These are phyloP conservation scores for Melanotaenia duboulayi DNA, from an alignment of 2,113 vertebrate genomes.

Conservation along the genomic window DNA sequence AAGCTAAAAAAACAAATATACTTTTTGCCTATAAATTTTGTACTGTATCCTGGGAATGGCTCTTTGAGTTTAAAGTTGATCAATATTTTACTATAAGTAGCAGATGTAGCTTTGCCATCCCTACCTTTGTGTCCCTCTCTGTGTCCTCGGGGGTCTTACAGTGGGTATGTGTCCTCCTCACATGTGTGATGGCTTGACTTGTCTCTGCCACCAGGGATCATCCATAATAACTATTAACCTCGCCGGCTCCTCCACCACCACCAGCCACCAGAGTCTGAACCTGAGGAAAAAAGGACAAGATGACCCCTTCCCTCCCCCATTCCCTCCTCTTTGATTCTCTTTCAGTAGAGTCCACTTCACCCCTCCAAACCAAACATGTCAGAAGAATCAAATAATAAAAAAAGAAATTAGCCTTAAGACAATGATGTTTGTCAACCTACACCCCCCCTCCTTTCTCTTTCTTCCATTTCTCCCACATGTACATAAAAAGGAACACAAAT, in stretches of 20 bases:
- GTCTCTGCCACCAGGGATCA: conserved; percentile 97
- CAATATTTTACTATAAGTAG: conserved; percentile 80
- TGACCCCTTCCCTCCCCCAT: background rate
- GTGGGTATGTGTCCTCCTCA: conserved; percentile 66
- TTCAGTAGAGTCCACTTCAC: conserved; percentile 42
- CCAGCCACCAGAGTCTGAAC: conserved; percentile 27
- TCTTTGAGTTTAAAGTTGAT: conserved; percentile 55
- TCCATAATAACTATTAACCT: conserved; percentile 93
- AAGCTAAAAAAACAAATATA: conserved; percentile 37
- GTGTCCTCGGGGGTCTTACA: conserved; percentile 41
- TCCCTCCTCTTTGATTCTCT: background rate
- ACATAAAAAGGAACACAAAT: conserved; percentile 48
- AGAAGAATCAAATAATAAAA: conserved; percentile 51
- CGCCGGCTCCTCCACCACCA: conserved; percentile 27
- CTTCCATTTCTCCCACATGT: conserved; percentile 49
- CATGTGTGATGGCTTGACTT: conserved; percentile 87
- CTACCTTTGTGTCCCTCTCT: conserved; percentile 35
- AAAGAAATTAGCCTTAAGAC: conserved; percentile 78
- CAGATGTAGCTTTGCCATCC: conserved; percentile 80
- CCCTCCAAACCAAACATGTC: conserved; percentile 46
- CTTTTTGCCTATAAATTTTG: conserved; percentile 74
- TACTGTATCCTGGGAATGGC: conserved; percentile 72
- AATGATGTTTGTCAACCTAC: conserved; percentile 71
- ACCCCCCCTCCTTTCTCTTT: conserved; percentile 21
- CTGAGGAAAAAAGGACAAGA: conserved; percentile 49